Base-by-base conservation (phyloP, 2,888 invertebrate species). In the Prenolepis imparis region DNA sequence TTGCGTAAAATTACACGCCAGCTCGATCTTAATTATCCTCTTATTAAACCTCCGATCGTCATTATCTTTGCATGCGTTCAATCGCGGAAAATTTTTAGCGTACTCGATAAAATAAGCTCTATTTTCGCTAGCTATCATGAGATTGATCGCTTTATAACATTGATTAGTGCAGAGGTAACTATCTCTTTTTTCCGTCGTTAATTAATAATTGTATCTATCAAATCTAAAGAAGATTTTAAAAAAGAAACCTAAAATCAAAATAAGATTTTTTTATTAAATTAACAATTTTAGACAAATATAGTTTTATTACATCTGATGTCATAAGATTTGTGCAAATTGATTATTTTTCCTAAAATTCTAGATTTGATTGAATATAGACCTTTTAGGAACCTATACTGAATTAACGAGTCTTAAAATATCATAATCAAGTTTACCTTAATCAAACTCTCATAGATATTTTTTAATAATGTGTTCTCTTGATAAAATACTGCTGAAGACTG, bases 1-100 rank as follows among this genome's bases (percentile, higher is more conserved):
- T 74, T 74, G 64, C 74, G 74, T 44, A 64, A 74, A 74, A 74
- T 74, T 74, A 74, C 74, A 74, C 64, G n/a, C 74, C 44, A 32
- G 74, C 21, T 74, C 63, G 74, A 64, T 48, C 48, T 74, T 74
- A 74, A 74, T 74, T 64, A 74, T 74, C 74, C 63, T 74, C 64
- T 74, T 74, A 74, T 74, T 74, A 74, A 74, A 39, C 21, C 21
- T 74, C 36, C 44, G 48, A 48, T 48, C 64, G 21, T 44, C 63
- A 74, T 74, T 74, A 64, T 74, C 64, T 64, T 59, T 74, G n/a
- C 64, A 32, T 48, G n/a, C 41, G 74, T 15, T 64, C 32, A 64
- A 64, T 44, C 18, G 32, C 18, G 21, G 11, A 1, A 15, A 64
- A 74, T 64, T 74, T 74, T 32, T 64, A 64, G 15, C 32, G 15